Conservation (phyloP, 2,888 invertebrate genomes). For the Caenorhabditis sp. region DNA sequence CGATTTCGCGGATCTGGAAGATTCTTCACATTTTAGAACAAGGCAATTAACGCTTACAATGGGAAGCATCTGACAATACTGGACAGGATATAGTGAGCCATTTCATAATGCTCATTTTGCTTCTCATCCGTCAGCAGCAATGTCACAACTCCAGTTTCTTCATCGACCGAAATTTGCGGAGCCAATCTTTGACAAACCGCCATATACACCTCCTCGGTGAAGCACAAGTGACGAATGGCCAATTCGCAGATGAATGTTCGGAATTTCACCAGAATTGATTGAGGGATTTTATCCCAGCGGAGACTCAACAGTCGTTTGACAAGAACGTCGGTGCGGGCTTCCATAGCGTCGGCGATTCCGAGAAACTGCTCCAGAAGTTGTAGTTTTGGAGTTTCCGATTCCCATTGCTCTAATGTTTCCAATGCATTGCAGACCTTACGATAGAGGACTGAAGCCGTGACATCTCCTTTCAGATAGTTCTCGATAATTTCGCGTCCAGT, state of each 20-base stretch:
- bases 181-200: conserved; percentile 46
- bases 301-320: conserved; percentile 73
- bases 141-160: conserved; percentile 22
- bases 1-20: conserved; percentile 66
- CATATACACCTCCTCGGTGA: conserved; percentile 61
- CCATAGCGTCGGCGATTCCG: conserved; percentile 68
- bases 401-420: conserved; percentile 69
- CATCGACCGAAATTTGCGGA: conserved; percentile 41
- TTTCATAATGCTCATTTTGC: conserved; percentile 57
- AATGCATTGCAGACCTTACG: conserved; percentile 74
- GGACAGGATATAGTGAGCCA: conserved; percentile 67
- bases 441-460: conserved; percentile 65
- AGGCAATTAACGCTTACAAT: conserved; percentile 54
- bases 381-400: conserved; percentile 62
- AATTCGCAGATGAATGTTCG: conserved; percentile 66
- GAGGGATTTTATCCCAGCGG: conserved; percentile 69
- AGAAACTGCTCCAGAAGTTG: conserved; percentile 75
- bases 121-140: conserved; percentile 42
- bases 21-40: background rate
- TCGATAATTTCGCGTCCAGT: conserved; percentile 62
- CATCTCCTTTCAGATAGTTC: conserved; percentile 69
- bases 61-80: conserved; percentile 69
- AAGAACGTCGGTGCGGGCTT: conserved; percentile 67
- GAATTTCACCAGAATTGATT: conserved; percentile 43
- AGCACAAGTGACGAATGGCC: conserved; percentile 68